phyloP scores from a whole-genome alignment of 1,140 invertebrate genomes.

The Tetramorium simillimum region DNA sequence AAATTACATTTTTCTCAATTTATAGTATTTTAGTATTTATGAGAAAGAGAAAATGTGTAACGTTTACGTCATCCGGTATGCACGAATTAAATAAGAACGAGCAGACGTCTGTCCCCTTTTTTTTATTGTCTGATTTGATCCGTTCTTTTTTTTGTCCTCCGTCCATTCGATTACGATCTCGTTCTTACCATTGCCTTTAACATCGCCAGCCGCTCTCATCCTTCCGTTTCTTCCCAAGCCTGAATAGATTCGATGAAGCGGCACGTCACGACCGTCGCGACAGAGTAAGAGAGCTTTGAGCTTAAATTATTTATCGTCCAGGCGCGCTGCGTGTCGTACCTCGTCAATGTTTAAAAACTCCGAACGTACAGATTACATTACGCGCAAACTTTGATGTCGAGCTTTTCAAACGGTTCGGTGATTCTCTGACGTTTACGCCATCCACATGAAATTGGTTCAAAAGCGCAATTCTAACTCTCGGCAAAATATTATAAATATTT shows the following conservation, averaged over 20 bases:
- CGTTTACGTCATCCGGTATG: background rate
- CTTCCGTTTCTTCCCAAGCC: slow-evolving; percentile 1
- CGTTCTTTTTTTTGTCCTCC: background rate
- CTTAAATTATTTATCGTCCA: slow-evolving; percentile 69
- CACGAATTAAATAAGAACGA: slow-evolving; percentile 18
- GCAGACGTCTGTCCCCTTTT: background rate
- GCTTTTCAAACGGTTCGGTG: background rate
- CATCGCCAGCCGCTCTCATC: slow-evolving; percentile 6
- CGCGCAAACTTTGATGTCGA: slow-evolving; percentile 18
- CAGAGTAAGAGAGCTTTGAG: slow-evolving; percentile 64
- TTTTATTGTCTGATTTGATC: slow-evolving; percentile 44
- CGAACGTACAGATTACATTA: slow-evolving; percentile 61
- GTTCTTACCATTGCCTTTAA: slow-evolving; percentile 41
- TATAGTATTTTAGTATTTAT: background rate
- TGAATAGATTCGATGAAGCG: slow-evolving; percentile 49
- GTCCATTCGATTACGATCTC: slow-evolving; percentile 48
- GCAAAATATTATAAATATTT: background rate
- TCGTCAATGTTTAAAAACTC: slow-evolving; percentile 68
- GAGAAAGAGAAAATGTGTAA: background rate
- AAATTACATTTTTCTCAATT: background rate
- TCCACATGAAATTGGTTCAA: background rate
- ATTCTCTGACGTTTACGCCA: background rate
- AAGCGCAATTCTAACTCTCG: background rate
- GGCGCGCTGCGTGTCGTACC: slow-evolving; percentile 49
- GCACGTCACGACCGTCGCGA: slow-evolving; percentile 37